Evolutionary conservation across 2,797 vertebrate species (phyloP).

Genomic region (Pangasius macronema): DNA sequence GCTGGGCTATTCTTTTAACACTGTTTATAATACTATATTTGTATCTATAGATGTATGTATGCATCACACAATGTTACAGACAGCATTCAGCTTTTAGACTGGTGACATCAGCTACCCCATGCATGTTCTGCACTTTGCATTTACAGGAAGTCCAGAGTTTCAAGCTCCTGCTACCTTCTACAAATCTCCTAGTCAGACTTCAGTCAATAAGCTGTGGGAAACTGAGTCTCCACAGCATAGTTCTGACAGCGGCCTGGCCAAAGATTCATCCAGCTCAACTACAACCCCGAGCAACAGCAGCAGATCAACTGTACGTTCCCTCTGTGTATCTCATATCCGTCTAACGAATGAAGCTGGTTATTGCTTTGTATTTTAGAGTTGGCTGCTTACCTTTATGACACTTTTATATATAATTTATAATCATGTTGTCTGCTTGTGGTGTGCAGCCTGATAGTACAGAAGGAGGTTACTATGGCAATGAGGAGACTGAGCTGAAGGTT

Average conservation of each 20-base stretch:
- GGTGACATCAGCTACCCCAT: background rate
- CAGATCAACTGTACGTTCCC: slow-evolving; percentile 79
- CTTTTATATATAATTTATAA: slow-evolving; percentile 10
- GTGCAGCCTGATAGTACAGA: slow-evolving; percentile 77
- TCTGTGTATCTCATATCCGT: background rate
- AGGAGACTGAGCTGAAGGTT: slow-evolving; percentile 69
- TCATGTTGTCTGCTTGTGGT: slow-evolving; percentile 4
- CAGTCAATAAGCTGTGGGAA: slow-evolving; percentile 73
- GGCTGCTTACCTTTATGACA: background rate
- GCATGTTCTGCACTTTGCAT: slow-evolving; percentile 23
- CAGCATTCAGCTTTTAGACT: background rate
- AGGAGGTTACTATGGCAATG: slow-evolving; percentile 66
- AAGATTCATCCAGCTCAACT: slow-evolving; percentile 71
- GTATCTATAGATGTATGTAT: background rate
- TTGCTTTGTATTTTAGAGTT: background rate
- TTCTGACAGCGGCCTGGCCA: slow-evolving; percentile 63
- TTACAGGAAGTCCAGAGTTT: slow-evolving; percentile 74
- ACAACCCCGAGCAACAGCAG: slow-evolving; percentile 72
- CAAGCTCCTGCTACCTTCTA: slow-evolving; percentile 74
- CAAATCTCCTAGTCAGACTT: slow-evolving; percentile 62
- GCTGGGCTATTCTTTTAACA: background rate
- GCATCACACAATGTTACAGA: background rate
- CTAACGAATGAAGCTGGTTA: too few species aligned
- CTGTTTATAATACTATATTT: background rate
- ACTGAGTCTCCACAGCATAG: slow-evolving; percentile 66